Evolutionary conservation across 2,797 vertebrate genomes (phyloP), one percentile per base, ranked within the genome.

Genomic region (Sandelia bainsii): DNA sequence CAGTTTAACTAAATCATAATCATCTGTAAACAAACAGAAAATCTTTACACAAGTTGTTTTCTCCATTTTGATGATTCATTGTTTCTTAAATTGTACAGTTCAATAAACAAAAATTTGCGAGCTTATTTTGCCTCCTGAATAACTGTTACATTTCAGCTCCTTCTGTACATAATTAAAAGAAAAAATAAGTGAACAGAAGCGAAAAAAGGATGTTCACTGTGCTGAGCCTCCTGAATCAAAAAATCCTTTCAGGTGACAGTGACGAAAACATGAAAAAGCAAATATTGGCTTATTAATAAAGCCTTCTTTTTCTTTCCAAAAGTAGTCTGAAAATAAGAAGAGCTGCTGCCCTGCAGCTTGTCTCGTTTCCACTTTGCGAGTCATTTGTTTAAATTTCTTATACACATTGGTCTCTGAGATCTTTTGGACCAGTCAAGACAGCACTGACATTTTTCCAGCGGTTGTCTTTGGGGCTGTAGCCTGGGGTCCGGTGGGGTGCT

Each of bases 381-480:
- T 93, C 81, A 32, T 85, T 64, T 51, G 44, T 68, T 82, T 74
- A 54, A 49, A 68, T 69, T 29, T 84, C 94, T 94, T 94, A 95
- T 90, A 96, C 93, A 90, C 89, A 93, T 91, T 95, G 92, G 83
- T 95, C 94, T 95, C 94, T 95, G 93, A 90, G 94, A 91, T 95
- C 93, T 94, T 96, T 95, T n/a, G 94, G 94, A 89, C 84, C 93
- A 75, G 91, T 91, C 62, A 89, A 77, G 81, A 87, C 87, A 50
- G 94, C 90, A 62, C 94, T 95, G 93, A 93, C 88, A 86, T 96
- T 96, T 95, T 97, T 96, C 72, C 95, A 96, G 74, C 96, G 96
- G 95, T 98, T 99, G 94, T 98, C 97, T 95, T 97, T 96, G 93
- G 97, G 96, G 94, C 94, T 94, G 91, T 92, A 93, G 50, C 91